A percentile compares a stretch with the other conserved stretches of the same genome.
These are phyloP conservation scores for Thumatha senex DNA, from an alignment of 2,888 invertebrate genomes.

Conservation along the genomic window DNA sequence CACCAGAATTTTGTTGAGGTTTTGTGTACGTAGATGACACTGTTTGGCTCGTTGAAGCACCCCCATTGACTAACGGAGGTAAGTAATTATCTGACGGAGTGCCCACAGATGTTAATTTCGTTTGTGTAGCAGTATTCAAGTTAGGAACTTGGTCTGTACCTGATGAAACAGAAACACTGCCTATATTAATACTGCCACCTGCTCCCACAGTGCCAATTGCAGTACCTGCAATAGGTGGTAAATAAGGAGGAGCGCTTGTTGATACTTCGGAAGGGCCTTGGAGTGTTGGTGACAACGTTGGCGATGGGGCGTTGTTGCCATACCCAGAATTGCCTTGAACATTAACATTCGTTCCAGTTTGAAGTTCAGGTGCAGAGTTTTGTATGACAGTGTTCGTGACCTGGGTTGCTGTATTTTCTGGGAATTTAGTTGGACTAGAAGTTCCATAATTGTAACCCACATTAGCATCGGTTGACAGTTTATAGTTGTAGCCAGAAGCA, in stretches of 20 bases:
- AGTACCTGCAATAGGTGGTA: constrained; percentile 51
- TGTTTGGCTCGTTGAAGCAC: constrained; percentile 10
- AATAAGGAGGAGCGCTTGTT: constrained; percentile 66
- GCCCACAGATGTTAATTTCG: constrained; percentile 16
- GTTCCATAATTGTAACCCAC: constrained; percentile 48
- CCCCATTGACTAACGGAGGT: constrained; percentile 37
- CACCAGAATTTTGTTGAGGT: constrained; percentile 20
- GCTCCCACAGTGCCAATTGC: constrained; percentile 11
- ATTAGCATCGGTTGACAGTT: constrained; percentile 14
- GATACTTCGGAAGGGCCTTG: constrained; percentile 41
- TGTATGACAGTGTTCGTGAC: constrained; percentile 18
- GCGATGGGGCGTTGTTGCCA: constrained; percentile 32
- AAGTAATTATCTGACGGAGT: constrained; percentile 43
- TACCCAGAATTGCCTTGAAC: constrained; percentile 37
- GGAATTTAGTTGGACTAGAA: constrained; percentile 5
- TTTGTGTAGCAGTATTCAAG: constrained; percentile 6
- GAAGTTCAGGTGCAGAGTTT: constrained; percentile 8
- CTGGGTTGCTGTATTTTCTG: constrained; percentile 15
- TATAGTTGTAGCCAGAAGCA: constrained; percentile 26
- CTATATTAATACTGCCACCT: constrained; percentile 19
- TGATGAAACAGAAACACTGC: constrained; percentile 27
- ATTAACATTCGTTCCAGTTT: constrained; percentile 11
- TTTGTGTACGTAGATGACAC: constrained; percentile 13
- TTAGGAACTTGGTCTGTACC: constrained; percentile 15
- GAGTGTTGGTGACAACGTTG: constrained; percentile 22